These are phyloP conservation scores for Danio albolineatus DNA, from an alignment of 2,797 vertebrate genomes.

Conservation along the genomic window DNA sequence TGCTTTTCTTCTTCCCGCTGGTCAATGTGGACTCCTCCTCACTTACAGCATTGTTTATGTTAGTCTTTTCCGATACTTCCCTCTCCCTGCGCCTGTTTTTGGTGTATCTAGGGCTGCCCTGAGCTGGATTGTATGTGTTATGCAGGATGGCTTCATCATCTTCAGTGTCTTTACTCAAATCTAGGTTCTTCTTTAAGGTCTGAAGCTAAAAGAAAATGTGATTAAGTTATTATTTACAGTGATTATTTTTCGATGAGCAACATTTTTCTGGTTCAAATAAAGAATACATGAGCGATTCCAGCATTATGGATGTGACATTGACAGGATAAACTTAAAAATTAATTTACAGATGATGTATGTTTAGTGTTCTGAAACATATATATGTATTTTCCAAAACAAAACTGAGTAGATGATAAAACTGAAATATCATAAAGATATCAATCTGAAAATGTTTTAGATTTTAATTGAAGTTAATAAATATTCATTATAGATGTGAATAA, in stretches of 20 bases:
- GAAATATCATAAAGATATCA: too few species aligned
- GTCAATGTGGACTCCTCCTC: conserved; percentile 71
- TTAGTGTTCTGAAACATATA: too few species aligned
- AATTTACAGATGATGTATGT: background rate
- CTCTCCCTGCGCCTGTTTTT: conserved; percentile 83
- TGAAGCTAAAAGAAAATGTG: conserved; percentile 78
- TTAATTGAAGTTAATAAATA: too few species aligned
- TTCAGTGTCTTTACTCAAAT: conserved; percentile 80
- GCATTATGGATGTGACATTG: too few species aligned
- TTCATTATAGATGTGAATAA: too few species aligned
- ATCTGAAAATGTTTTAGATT: too few species aligned
- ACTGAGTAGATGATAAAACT: too few species aligned
- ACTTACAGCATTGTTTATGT: conserved; percentile 71
- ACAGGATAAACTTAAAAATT: background rate
- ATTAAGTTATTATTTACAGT: background rate
- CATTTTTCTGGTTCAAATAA: background rate
- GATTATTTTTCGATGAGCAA: background rate
- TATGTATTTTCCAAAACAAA: too few species aligned
- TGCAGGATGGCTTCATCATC: conserved; percentile 81
- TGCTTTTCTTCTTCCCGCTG: conserved; percentile 78
- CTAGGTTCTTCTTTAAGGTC: conserved; percentile 81
- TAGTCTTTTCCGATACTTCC: conserved; percentile 78
- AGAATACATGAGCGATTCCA: background rate
- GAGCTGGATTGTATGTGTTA: conserved; percentile 77
- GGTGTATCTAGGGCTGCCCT: conserved; percentile 80